Conservation (phyloP, 2,797 vertebrate species). For the Leucoraja ocellata region DNA sequence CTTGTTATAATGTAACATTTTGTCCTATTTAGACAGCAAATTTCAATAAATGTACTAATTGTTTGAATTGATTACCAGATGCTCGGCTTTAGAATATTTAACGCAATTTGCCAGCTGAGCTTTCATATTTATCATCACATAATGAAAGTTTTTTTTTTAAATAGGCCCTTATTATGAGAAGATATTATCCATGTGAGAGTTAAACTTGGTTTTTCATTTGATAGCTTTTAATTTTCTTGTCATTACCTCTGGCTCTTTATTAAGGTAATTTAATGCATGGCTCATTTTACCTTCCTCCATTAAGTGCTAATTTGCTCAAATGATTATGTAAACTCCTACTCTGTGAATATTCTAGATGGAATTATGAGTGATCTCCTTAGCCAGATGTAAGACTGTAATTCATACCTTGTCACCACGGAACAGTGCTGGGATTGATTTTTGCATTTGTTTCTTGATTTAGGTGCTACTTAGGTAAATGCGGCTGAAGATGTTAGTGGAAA, state of each 20-base stretch:
- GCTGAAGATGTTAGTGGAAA: not conserved
- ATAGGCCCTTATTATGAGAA: not conserved
- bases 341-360: not conserved
- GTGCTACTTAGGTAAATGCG: not conserved
- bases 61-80: not conserved
- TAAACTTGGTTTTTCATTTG: not conserved
- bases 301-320: conserved; percentile 9
- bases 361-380: conserved; percentile 6
- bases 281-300: not conserved
- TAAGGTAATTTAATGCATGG: conserved; percentile 5
- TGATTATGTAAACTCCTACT: conserved; percentile 25
- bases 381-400: not conserved
- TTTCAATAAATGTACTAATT: not conserved
- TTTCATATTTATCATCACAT: not conserved
- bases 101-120: too few species aligned
- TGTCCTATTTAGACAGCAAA: not conserved
- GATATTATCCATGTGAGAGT: not conserved
- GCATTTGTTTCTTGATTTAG: not conserved
- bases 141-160: not conserved
- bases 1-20: not conserved
- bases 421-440: not conserved
- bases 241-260: not conserved
- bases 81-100: not conserved
- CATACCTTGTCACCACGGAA: not conserved
- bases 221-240: not conserved